A percentile compares a stretch with the other conserved stretches of the same genome.
Evolutionary conservation across 2,797 vertebrate species (phyloP).

Genomic region (Sebastes vulpes): DNA sequence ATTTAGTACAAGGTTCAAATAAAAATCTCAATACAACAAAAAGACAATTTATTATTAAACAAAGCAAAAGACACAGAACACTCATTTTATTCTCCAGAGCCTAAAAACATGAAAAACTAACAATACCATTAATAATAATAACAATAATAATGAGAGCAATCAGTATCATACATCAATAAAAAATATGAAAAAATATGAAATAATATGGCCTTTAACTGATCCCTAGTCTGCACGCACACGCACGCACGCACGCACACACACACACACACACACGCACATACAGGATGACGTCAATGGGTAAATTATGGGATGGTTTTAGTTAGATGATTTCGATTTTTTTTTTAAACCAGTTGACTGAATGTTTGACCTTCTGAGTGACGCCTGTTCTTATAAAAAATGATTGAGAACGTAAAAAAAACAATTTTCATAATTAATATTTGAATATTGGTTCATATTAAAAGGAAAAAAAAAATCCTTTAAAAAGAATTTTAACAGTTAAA

Average conservation of each 20-base stretch:
- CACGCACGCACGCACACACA: not conserved
- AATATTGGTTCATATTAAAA: not conserved
- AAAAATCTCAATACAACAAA: constrained; percentile 59
- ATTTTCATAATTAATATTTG: not conserved
- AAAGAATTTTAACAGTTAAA: not conserved
- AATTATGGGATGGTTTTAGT: not conserved
- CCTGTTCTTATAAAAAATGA: not conserved
- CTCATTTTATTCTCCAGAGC: constrained; percentile 39
- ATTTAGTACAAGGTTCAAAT: constrained; percentile 67
- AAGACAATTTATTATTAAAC: constrained; percentile 64
- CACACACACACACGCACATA: constrained; percentile 35
- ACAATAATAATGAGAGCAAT: constrained; percentile 43
- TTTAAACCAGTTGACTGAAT: not conserved
- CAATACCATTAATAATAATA: constrained; percentile 55
- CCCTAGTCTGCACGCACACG: constrained; percentile 24
- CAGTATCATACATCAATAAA: constrained; percentile 70
- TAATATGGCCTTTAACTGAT: constrained; percentile 78
- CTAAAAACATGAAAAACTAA: constrained; percentile 48
- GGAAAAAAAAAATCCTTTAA: not conserved
- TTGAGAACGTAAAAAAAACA: not conserved
- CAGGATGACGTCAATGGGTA: not conserved
- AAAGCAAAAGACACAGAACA: constrained; percentile 48
- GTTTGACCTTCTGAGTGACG: not conserved
- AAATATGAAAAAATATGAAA: constrained; percentile 71
- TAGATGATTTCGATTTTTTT: not conserved